Percentiles rank a stretch among this genome's conserved stretches.
These are phyloP conservation scores for Epirrita christyi DNA, from an alignment of 2,888 invertebrate species.

Conservation along the genomic window DNA sequence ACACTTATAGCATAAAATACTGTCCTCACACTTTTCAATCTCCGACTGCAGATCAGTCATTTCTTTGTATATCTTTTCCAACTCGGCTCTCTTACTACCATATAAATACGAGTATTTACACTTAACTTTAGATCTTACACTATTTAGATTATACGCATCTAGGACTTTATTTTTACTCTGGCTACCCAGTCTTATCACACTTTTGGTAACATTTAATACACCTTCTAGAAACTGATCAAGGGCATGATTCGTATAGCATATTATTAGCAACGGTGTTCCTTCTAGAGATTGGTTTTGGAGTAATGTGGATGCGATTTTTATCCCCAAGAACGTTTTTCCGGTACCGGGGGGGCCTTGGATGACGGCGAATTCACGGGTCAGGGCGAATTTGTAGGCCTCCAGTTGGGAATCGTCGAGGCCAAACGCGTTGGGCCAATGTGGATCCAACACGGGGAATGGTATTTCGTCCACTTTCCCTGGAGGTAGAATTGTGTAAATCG, in stretches of 20 bases:
- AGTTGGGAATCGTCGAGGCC: conserved; percentile 88
- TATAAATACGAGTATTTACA: conserved; percentile 69
- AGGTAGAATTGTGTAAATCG: conserved; percentile 56
- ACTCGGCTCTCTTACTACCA: conserved; percentile 58
- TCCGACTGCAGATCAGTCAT: conserved; percentile 69
- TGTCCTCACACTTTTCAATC: conserved; percentile 71
- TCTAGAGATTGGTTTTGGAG: conserved; percentile 85
- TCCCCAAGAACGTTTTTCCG: conserved; percentile 92
- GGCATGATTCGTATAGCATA: conserved; percentile 95
- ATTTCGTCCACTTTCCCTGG: conserved; percentile 52
- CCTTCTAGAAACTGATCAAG: conserved; percentile 94
- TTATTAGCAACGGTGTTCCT: conserved; percentile 88
- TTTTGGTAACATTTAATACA: conserved; percentile 82
- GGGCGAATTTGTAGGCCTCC: conserved; percentile 87
- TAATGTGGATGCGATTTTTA: conserved; percentile 89
- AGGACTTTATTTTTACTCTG: conserved; percentile 86
- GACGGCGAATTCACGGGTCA: conserved; percentile 89
- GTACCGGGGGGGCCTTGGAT: conserved; percentile 96
- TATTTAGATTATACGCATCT: conserved; percentile 78
- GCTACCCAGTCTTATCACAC: conserved; percentile 88
- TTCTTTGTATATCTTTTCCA: conserved; percentile 62
- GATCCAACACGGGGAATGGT: conserved; percentile 62
- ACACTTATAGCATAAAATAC: conserved; percentile 60
- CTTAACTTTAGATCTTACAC: conserved; percentile 62
- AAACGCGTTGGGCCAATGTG: conserved; percentile 79